A percentile compares a stretch with the other conserved stretches of the same genome.
Evolutionary conservation across 2,797 vertebrate genomes (phyloP).

Genomic region (Rhinella marina): DNA sequence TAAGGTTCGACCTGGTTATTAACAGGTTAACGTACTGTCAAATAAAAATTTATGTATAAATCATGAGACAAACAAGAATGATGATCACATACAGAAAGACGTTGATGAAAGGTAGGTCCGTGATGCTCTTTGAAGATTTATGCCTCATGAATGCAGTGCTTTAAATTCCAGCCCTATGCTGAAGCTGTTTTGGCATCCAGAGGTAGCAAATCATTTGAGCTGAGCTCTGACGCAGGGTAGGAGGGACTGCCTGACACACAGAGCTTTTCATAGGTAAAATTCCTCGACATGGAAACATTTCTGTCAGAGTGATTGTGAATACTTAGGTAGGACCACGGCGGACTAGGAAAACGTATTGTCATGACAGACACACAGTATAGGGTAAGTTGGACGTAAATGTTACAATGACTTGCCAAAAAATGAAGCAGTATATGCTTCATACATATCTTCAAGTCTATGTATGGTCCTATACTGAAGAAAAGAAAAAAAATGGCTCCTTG

Average conservation of each 20-base stretch:
- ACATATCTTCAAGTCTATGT: background rate
- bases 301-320: background rate
- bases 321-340: background rate
- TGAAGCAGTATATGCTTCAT: background rate
- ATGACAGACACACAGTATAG: background rate
- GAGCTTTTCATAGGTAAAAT: constrained; percentile 8
- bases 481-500: background rate
- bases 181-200: constrained; percentile 31
- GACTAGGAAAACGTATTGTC: background rate
- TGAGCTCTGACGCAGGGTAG: constrained; percentile 29
- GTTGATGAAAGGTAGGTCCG: background rate
- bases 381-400: background rate
- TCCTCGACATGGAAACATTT: constrained; percentile 15
- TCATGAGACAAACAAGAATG: background rate
- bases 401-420: too few species aligned
- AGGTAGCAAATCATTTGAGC: constrained; percentile 22
- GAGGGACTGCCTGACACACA: constrained; percentile 11
- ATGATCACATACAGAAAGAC: background rate
- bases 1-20: background rate
- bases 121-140: constrained; percentile 2
- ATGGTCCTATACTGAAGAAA: background rate
- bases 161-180: constrained; percentile 28
- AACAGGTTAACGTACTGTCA: background rate
- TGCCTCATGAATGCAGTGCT: background rate
- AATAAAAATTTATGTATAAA: background rate